Evolutionary conservation across 64 coral and sea anemone species (phyloP).

Genomic region (Pocillopora damicornis): DNA sequence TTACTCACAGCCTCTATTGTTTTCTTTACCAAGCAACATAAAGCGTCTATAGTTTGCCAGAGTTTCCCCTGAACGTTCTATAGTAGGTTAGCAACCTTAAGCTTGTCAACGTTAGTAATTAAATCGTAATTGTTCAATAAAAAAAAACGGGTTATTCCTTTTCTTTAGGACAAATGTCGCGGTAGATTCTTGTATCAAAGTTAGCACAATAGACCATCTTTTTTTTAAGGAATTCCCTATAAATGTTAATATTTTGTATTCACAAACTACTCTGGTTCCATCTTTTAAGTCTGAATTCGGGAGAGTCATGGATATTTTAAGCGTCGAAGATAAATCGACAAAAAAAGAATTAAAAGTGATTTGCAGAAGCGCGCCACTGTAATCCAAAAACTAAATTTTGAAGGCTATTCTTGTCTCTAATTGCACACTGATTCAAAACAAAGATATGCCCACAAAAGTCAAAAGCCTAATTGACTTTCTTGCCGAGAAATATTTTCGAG

Average conservation of each 20-base stretch:
- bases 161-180: constrained; percentile 5
- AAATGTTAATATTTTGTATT: neutral
- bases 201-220: constrained; percentile 9
- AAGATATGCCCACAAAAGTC: neutral
- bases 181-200: neutral
- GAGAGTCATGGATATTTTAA: no score
- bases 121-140: constrained; percentile 34
- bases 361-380: neutral
- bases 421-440: neutral
- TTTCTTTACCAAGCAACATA: constrained; percentile 10
- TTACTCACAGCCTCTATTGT: neutral
- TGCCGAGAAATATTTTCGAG: neutral
- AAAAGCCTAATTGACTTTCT: neutral
- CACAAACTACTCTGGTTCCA: neutral
- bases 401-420: neutral
- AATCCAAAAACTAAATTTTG: neutral
- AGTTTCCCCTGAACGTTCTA: neutral
- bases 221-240: neutral
- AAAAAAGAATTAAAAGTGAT: neutral
- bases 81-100: neutral
- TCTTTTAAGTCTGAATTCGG: no score
- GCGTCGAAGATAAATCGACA: no score
- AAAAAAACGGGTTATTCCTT: constrained; percentile 28
- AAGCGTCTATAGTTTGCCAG: neutral
- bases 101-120: constrained; percentile 26